Evolutionary conservation across 2,797 vertebrate species (phyloP).

Genomic region (Prionace glauca): DNA sequence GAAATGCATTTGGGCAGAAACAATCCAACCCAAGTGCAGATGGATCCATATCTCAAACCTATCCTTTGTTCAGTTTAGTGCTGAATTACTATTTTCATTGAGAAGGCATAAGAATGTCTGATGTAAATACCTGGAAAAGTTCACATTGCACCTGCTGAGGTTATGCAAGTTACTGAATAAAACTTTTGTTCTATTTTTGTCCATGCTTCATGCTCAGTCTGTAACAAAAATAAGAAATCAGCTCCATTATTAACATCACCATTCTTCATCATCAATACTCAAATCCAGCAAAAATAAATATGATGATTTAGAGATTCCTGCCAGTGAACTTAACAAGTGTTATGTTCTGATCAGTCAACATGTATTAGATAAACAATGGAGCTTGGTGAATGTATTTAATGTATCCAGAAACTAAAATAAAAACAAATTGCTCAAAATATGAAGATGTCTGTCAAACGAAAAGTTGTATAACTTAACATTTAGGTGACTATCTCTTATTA

Average conservation of each 20-base stretch:
- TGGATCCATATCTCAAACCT: neutral
- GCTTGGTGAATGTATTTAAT: neutral
- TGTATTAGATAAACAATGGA: neutral
- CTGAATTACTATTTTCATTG: neutral
- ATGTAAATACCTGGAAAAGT: neutral
- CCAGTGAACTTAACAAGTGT: neutral
- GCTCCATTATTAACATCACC: neutral
- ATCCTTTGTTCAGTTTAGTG: neutral
- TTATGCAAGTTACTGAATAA: neutral
- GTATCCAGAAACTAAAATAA: neutral
- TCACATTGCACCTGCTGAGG: neutral
- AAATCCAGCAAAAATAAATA: neutral
- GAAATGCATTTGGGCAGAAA: neutral
- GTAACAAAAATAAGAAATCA: neutral
- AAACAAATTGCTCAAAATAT: neutral
- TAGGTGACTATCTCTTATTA: neutral
- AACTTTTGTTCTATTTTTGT: neutral
- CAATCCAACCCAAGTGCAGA: neutral
- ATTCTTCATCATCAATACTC: neutral
- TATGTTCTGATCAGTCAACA: neutral
- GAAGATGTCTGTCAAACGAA: neutral
- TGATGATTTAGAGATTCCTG: neutral
- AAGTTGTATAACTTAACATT: neutral
- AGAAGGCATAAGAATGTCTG: neutral
- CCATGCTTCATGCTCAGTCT: neutral